Evolutionary conservation across 2,888 invertebrate species (phyloP).

Genomic region (Aphidoletes aphidimyza): DNA sequence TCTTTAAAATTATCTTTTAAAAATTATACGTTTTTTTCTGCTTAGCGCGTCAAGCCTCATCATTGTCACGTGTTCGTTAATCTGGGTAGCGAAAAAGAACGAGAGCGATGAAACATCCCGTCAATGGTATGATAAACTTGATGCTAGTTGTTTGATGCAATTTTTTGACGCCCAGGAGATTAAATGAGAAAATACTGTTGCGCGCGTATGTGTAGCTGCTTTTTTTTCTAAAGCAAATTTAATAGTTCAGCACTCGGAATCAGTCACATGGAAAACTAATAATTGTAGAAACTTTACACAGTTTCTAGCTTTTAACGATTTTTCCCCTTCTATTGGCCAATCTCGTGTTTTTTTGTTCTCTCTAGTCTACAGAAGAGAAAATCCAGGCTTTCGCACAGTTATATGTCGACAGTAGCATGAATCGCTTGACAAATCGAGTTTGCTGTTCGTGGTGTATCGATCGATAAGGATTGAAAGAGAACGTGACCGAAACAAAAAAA

Average conservation of each 20-base stretch:
- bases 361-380: not conserved
- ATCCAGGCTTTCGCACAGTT: not conserved
- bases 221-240: not conserved
- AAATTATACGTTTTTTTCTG: not conserved
- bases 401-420: not conserved
- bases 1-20: slow-evolving; percentile 12
- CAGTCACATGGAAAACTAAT: slow-evolving; percentile 46
- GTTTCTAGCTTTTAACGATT: not conserved
- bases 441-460: not conserved
- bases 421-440: slow-evolving; percentile 42
- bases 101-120: not conserved
- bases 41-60: not conserved
- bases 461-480: not conserved
- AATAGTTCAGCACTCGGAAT: not conserved
- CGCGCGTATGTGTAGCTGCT: too few relatives aligned
- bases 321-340: not conserved
- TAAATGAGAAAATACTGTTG: not conserved
- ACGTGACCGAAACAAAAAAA: too few relatives aligned
- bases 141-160: not conserved
- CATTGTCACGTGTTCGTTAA: slow-evolving; percentile 2
- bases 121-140: not conserved
- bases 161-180: not conserved
- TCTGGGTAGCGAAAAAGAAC: not conserved
- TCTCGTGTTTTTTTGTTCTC: not conserved
- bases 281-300: slow-evolving; percentile 41